Percentiles rank a stretch among this genome's conserved stretches.
phyloP scores from a whole-genome alignment of 2,113 vertebrate species.

The Melanerpes aurifrons region DNA sequence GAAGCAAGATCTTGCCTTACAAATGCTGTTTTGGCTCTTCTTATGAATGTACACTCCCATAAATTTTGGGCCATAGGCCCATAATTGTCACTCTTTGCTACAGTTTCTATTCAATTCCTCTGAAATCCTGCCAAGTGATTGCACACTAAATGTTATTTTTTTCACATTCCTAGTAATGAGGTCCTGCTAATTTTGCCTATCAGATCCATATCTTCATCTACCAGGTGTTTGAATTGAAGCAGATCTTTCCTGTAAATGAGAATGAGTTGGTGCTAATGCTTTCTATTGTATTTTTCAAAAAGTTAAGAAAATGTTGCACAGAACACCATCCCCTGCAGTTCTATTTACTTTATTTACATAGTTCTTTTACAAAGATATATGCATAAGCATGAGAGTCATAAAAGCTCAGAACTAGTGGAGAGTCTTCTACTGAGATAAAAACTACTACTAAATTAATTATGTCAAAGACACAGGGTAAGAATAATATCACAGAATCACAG shows the following conservation, averaged over 20 bases:
- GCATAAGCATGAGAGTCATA: not conserved
- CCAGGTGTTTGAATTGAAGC: not conserved
- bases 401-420: not conserved
- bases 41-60: not conserved
- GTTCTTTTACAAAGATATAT: not conserved
- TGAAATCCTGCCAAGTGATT: not conserved
- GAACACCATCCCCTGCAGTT: not conserved
- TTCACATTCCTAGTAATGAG: not conserved
- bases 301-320: not conserved
- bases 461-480: not conserved
- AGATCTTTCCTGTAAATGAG: not conserved
- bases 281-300: not conserved
- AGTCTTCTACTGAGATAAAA: not conserved
- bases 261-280: not conserved
- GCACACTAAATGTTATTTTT: not conserved
- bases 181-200: not conserved
- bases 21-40: not conserved
- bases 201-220: not conserved
- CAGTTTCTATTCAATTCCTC: not conserved
- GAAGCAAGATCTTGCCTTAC: not conserved
- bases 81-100: not conserved
- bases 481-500: not conserved
- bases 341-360: not conserved
- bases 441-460: not conserved
- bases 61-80: not conserved